Evolutionary conservation across 2,888 invertebrate species (phyloP).

Genomic region (Catocala fraxini): DNA sequence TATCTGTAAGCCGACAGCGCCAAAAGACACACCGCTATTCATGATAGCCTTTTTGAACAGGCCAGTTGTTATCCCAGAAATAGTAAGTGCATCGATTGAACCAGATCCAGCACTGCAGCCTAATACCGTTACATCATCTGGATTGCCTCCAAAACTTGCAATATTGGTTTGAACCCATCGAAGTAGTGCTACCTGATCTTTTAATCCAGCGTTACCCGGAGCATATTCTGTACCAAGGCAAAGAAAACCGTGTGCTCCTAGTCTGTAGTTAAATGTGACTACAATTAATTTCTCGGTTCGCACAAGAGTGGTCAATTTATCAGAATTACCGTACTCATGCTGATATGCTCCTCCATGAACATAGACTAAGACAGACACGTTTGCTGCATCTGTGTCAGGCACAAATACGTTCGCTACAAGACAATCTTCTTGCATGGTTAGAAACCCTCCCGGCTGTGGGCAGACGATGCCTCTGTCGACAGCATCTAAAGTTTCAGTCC

Average conservation of each 20-base stretch:
- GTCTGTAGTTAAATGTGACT: conserved; percentile 69
- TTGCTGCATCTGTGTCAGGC: conserved; percentile 56
- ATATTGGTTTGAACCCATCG: conserved; percentile 69
- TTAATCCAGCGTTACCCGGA: conserved; percentile 75
- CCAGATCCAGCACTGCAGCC: conserved; percentile 70
- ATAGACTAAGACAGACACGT: conserved; percentile 72
- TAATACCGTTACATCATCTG: conserved; percentile 66
- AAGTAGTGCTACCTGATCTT: conserved; percentile 70
- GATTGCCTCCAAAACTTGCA: conserved; percentile 68
- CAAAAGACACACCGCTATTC: conserved; percentile 62
- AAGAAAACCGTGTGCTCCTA: conserved; percentile 67
- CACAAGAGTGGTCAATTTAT: conserved; percentile 54
- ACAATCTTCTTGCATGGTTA: conserved; percentile 64
- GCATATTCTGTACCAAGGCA: conserved; percentile 67
- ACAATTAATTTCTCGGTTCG: conserved; percentile 55
- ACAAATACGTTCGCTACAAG: conserved; percentile 70
- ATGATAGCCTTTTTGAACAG: conserved; percentile 67
- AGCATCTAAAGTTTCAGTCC: conserved; percentile 57
- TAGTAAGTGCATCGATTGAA: conserved; percentile 63
- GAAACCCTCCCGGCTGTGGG: conserved; percentile 44
- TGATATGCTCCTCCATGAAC: conserved; percentile 79
- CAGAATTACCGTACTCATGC: conserved; percentile 61
- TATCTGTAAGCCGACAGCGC: conserved; percentile 56
- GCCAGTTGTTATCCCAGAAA: conserved; percentile 63
- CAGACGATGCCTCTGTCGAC: conserved; percentile 50